Percentiles rank a stretch among this genome's conserved stretches.
Conservation (phyloP, 2,797 vertebrate species). For the Epinephelus coioides region DNA sequence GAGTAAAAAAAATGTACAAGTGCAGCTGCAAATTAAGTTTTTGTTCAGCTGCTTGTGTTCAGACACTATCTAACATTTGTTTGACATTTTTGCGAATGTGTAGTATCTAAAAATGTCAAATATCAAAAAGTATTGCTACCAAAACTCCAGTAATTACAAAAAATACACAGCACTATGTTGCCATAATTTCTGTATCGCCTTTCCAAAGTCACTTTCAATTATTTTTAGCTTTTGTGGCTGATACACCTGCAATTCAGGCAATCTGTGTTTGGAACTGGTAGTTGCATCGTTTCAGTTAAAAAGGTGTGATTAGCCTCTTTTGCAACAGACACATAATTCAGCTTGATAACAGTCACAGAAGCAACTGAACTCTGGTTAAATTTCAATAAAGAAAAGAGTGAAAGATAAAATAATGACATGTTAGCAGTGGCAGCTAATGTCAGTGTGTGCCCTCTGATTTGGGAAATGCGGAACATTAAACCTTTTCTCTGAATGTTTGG, state of each 20-base stretch:
- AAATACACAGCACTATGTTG: not conserved
- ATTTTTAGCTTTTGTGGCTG: not conserved
- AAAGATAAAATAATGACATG: slow-evolving; percentile 46
- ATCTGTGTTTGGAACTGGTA: slow-evolving; percentile 15
- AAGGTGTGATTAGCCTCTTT: slow-evolving; percentile 29
- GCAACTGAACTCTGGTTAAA: slow-evolving; percentile 15
- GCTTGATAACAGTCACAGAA: slow-evolving; percentile 1
- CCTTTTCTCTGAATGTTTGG: not conserved
- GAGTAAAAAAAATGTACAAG: too few species aligned
- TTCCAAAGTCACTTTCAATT: not conserved
- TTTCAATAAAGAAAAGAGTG: slow-evolving; percentile 24
- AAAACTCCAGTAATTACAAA: not conserved
- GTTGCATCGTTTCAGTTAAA: slow-evolving; percentile 14
- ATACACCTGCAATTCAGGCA: not conserved
- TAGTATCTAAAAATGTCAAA: not conserved
- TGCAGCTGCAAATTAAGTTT: too few species aligned
- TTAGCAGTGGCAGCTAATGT: slow-evolving; percentile 22
- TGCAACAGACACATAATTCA: slow-evolving; percentile 10
- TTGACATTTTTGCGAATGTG: not conserved
- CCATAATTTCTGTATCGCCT: not conserved
- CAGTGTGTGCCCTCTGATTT: slow-evolving; percentile 12
- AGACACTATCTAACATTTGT: not conserved
- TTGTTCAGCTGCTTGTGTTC: not conserved
- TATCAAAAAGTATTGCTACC: too few species aligned
- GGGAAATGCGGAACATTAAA: not conserved